Base-by-base conservation (phyloP, 2,797 vertebrate species). In the Tamandua tetradactyla region DNA sequence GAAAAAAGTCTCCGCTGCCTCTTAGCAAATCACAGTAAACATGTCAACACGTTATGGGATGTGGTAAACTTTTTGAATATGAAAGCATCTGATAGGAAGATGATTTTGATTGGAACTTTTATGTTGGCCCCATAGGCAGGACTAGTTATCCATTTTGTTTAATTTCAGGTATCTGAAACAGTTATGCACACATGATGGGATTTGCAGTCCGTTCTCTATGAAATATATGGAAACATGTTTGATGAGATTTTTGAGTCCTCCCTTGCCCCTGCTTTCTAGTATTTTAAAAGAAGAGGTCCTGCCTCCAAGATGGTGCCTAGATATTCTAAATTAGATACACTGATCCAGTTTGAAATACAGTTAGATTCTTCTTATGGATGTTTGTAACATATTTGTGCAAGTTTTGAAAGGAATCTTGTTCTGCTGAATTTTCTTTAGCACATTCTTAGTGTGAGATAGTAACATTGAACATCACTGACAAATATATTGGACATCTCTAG, bases 371-470 rank as follows among this genome's bases (percentile, higher is more conserved):
- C 44, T 62, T 66, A 52, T 64, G 78, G 30, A 17, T 95, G 75
- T 93, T 97, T 95, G 75, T 35, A 96, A 89, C 95, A 97, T 93
- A 88, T 96, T 96, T 96, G 74, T 86, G 80, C 49, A 89, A 92
- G 78, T 95, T 93, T 74, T 95, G 94, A 91, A 96, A 89, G 80
- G 72, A 88, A 68, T 95, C 71, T 95, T 96, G 92, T 96, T 97
- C 96, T 96, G 87, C 42, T 80, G 89, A 96, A 95, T 97, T 97
- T 96, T 96, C 64, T 69, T 95, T 93, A 97, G 93, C 94, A 96
- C 93, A 83, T 96, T 96, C 81, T 95, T 94, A 93, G 96, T 86
- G 96, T 86, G 96, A 93, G 81, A 95, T 59, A 86, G 93, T 93
- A 96, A 94, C 94, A 95, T 92, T 95, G 66, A 94, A 2, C 83